Evolutionary conservation across 1,140 invertebrate genomes (phyloP).

Genomic region (Carposina sasakii): DNA sequence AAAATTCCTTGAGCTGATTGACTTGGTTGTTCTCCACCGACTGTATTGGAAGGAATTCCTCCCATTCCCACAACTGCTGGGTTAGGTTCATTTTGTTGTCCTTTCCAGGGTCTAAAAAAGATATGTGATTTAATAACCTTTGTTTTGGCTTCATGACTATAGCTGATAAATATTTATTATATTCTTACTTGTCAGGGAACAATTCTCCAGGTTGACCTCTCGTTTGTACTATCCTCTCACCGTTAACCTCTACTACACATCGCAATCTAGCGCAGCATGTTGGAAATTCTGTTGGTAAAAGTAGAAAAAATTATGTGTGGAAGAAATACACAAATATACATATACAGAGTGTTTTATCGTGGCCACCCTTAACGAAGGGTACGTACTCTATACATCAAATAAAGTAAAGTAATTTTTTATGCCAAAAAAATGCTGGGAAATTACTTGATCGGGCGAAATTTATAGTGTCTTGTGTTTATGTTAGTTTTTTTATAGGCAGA

Average conservation of each 20-base stretch:
- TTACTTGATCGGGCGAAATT: too few relatives aligned
- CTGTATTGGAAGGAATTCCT: slow-evolving; percentile 47
- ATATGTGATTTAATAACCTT: background rate
- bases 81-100: slow-evolving; percentile 59
- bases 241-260: slow-evolving; percentile 61
- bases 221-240: slow-evolving; percentile 62
- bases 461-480: too few relatives aligned
- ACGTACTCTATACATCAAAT: too few relatives aligned
- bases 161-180: background rate
- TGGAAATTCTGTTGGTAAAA: slow-evolving; percentile 54
- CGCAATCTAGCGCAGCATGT: slow-evolving; percentile 60
- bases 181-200: slow-evolving; percentile 58
- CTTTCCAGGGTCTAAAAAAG: slow-evolving; percentile 54
- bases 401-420: too few relatives aligned
- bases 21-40: slow-evolving; percentile 46
- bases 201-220: slow-evolving; percentile 62
- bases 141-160: background rate
- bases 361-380: too few relatives aligned
- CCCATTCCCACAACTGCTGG: slow-evolving; percentile 55
- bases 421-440: too few relatives aligned
- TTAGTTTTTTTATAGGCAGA: too few relatives aligned
- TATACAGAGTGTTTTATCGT: too few relatives aligned
- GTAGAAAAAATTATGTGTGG: slow-evolving; percentile 1
- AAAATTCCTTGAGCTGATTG: slow-evolving; percentile 55
- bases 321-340: too few relatives aligned